Evolutionary conservation across 1,140 invertebrate species (phyloP).

Genomic region (Ceratitis capitata): DNA sequence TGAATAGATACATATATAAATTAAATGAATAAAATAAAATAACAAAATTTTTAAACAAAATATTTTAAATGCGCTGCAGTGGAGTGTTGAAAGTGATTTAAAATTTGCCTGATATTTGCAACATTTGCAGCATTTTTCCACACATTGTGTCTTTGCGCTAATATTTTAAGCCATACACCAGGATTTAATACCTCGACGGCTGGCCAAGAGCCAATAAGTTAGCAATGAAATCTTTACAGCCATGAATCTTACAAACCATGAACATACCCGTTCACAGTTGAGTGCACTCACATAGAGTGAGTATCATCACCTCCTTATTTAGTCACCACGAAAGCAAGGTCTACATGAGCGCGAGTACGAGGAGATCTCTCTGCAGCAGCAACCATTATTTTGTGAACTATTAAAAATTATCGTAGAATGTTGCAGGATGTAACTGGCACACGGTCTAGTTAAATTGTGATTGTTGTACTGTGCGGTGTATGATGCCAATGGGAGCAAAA

Average conservation of each 20-base stretch:
- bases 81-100: no score
- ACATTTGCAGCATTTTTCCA: no score
- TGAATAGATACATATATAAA: no score
- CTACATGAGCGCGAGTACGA: background rate
- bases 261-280: background rate
- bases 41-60: no score
- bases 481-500: slow-evolving; percentile 24
- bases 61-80: no score
- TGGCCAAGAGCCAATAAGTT: background rate
- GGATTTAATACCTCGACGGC: background rate
- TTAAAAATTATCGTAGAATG: slow-evolving; percentile 29
- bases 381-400: background rate
- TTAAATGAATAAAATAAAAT: no score
- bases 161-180: background rate
- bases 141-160: no score
- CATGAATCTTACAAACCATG: background rate
- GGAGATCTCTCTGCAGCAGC: background rate
- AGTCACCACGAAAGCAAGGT: background rate
- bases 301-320: background rate
- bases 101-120: no score
- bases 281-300: background rate
- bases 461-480: background rate
- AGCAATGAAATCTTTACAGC: slow-evolving; percentile 5
- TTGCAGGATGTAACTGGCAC: background rate
- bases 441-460: slow-evolving; percentile 30